Conservation (phyloP, 2,797 vertebrate genomes). For the Ceyx erithaca region DNA sequence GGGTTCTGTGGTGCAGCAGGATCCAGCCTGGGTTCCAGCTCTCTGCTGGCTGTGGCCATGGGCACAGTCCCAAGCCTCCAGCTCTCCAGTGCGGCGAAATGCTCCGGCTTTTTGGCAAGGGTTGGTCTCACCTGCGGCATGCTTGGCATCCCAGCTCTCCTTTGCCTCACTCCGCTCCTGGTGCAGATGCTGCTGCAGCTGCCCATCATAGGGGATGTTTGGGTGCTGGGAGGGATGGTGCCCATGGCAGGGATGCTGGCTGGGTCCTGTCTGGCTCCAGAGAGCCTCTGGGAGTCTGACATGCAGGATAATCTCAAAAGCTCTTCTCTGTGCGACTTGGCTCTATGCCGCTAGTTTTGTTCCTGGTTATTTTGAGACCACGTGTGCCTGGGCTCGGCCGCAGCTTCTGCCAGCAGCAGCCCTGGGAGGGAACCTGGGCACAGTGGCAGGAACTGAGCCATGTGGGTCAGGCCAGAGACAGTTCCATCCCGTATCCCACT, state of each 20-base stretch:
- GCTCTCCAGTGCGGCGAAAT: rapidly evolving
- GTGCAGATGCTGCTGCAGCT: not conserved
- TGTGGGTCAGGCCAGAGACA: not conserved
- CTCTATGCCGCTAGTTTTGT: not conserved
- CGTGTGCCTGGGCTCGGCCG: rapidly evolving
- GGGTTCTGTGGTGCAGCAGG: rapidly evolving
- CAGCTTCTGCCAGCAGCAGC: not conserved
- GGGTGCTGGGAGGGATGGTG: not conserved
- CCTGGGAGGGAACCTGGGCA: rapidly evolving
- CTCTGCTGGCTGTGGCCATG: rapidly evolving
- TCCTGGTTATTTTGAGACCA: constrained; percentile 17
- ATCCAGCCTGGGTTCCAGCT: not conserved
- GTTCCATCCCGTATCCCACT: not conserved
- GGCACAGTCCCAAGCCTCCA: not conserved
- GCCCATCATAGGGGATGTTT: rapidly evolving
- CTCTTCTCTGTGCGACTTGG: not conserved
- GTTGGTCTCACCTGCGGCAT: not conserved
- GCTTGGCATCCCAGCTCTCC: rapidly evolving
- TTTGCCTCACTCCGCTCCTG: rapidly evolving
- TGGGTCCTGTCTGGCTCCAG: not conserved
- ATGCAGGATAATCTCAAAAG: not conserved
- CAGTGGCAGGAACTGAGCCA: not conserved
- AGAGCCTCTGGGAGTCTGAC: not conserved
- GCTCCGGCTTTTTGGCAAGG: not conserved
- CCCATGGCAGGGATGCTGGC: not conserved